Conservation (phyloP, 2,113 vertebrate species). For the Pseudorectes ferrugineus region DNA sequence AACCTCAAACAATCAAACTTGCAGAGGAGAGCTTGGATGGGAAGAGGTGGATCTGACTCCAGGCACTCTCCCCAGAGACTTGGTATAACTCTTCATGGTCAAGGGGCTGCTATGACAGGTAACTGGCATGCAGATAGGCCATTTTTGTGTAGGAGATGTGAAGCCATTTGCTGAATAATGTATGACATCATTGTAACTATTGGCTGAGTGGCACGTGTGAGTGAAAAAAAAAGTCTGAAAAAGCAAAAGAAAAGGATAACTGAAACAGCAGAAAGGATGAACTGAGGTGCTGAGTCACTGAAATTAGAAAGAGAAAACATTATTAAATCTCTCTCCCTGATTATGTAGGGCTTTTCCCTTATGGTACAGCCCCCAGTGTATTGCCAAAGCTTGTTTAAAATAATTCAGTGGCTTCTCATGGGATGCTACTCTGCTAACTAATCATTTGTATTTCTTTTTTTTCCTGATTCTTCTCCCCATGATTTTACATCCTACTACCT, state of each 20-base stretch:
- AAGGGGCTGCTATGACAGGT: neutral
- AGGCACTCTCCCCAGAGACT: neutral
- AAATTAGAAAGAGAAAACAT: neutral
- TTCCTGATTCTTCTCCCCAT: neutral
- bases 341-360: neutral
- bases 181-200: neutral
- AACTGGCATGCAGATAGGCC: neutral
- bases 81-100: neutral
- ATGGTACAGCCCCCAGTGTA: neutral
- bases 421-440: neutral
- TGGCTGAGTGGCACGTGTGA: neutral
- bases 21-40: neutral
- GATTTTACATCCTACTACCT: neutral
- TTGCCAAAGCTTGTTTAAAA: neutral
- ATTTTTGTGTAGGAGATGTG: neutral
- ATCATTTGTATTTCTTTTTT: neutral
- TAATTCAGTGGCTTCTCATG: neutral
- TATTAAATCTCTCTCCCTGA: neutral
- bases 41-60: neutral
- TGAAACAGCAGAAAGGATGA: neutral
- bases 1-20: neutral
- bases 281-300: neutral
- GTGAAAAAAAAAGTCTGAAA: neutral
- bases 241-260: neutral
- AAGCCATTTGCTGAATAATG: slow-evolving; percentile 39